phyloP scores from a whole-genome alignment of 2,113 vertebrate species.

The Danionella cerebrum region DNA sequence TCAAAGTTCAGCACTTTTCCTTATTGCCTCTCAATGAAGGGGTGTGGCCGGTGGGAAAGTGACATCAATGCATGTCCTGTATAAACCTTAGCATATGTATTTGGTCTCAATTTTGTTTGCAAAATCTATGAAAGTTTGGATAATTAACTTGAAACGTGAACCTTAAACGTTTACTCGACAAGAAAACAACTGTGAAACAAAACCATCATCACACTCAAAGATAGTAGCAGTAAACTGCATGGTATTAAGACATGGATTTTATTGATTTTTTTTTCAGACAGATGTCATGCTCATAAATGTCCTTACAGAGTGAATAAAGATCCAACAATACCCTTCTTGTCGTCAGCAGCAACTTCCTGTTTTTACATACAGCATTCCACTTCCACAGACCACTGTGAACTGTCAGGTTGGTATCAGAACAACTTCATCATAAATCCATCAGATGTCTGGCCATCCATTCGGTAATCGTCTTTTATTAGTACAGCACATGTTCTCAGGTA shows the following conservation, averaged over 20 bases:
- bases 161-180: no score
- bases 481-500: slow-evolving; percentile 6
- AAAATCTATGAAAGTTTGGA: no score
- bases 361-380: neutral
- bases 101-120: no score
- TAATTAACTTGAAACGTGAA: no score
- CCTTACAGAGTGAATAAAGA: slow-evolving; percentile 36
- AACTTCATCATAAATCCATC: slow-evolving; percentile 2
- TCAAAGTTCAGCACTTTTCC: no score
- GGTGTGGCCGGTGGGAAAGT: no score
- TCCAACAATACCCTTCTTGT: slow-evolving; percentile 13
- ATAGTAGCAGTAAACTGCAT: neutral
- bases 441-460: neutral
- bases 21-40: no score
- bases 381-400: neutral
- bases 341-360: neutral
- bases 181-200: neutral
- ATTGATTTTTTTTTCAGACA: slow-evolving; percentile 38
- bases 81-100: no score
- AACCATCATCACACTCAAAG: neutral
- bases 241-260: slow-evolving; percentile 37
- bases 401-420: slow-evolving; percentile 2
- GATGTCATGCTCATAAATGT: slow-evolving; percentile 41
- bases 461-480: neutral
- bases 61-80: no score